Evolutionary conservation across 1,140 invertebrate species (phyloP).

Genomic region (Solen grandis): DNA sequence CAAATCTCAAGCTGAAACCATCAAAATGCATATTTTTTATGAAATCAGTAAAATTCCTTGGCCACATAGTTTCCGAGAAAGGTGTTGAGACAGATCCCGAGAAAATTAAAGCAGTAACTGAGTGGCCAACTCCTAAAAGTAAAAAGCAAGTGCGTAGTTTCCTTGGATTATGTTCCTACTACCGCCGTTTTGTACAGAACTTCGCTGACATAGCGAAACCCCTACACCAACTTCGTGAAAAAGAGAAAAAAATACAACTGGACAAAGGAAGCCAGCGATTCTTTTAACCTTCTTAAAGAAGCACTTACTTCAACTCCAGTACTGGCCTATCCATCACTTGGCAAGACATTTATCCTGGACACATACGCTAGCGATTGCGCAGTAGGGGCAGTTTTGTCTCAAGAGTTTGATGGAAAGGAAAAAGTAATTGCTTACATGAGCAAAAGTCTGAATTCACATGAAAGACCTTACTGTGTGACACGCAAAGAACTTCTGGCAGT

Average conservation of each 20-base stretch:
- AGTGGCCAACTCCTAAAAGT: constrained; percentile 71
- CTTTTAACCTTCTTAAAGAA: constrained; percentile 58
- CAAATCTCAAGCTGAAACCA: constrained; percentile 79
- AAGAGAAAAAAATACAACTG: constrained; percentile 35
- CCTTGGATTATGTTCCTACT: constrained; percentile 68
- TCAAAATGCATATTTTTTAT: constrained; percentile 80
- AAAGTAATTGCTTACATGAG: constrained; percentile 39
- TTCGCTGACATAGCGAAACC: constrained; percentile 65
- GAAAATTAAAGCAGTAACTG: constrained; percentile 70
- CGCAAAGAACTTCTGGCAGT: constrained; percentile 57
- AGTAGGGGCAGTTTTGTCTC: constrained; percentile 73
- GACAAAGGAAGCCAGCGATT: constrained; percentile 31
- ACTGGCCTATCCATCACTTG: neutral
- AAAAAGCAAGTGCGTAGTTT: constrained; percentile 68
- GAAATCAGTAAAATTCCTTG: constrained; percentile 62
- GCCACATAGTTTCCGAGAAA: constrained; percentile 63
- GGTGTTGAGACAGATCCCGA: constrained; percentile 64
- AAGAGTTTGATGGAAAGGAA: constrained; percentile 51
- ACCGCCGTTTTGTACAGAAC: constrained; percentile 63
- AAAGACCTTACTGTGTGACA: constrained; percentile 61
- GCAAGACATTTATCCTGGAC: neutral
- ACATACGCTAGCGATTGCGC: constrained; percentile 69
- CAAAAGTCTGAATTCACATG: constrained; percentile 33
- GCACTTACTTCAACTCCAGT: constrained; percentile 42
- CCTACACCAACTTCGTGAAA: constrained; percentile 48